Base-by-base conservation (phyloP, 1,140 invertebrate genomes). In the Caenorhabditis tropicalis region DNA sequence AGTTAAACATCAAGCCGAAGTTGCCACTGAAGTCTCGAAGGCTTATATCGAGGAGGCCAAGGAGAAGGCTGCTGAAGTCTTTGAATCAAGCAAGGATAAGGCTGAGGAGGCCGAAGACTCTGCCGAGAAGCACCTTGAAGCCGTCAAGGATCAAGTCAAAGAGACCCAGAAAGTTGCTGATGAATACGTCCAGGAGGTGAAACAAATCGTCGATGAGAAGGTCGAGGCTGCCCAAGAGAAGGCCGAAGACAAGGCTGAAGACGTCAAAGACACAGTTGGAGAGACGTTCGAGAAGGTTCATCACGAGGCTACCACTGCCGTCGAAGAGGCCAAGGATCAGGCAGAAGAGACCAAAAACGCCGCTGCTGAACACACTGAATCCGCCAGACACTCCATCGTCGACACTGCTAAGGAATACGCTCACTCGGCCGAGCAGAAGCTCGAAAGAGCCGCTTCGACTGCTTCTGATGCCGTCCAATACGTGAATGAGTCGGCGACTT, bases 401-500 rank as follows among this genome's bases (percentile, higher is more conserved):
- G 65, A 74, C 21, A 74, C 65, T 21, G 65, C 36, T 36, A 74
- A 74, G 21, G 65, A 43, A 4, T 24, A 33, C 10, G 65, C 65
- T 74, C 65, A 74, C 43, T 15, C n/a, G 9, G 36, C 65, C 15
- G 65, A 74, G 65, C 19, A n/a, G 10, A 74, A 74, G 9, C 29
- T 74, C 29, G 65, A 74, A 21, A 10, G 65, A 36, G 65, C 65
- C 36, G 65, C 65, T 9, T 74, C 65, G 4, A 31, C 36, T 27
- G 65, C 29, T 24, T 6, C 19, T 19, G 65, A 74, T 31, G 65
- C 65, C 43, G 65, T 74, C 24, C 65, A 74, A 27, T 74, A 74
- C 65, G 65, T 74, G 36, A 74, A 74, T 74, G 65, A 74, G 21
- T 74, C 65, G 15, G 36, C 65, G 2, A 24, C 65, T 6, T 43